Base-by-base conservation (phyloP, 2,113 vertebrate genomes). In the Phoenicopterus ruber region DNA sequence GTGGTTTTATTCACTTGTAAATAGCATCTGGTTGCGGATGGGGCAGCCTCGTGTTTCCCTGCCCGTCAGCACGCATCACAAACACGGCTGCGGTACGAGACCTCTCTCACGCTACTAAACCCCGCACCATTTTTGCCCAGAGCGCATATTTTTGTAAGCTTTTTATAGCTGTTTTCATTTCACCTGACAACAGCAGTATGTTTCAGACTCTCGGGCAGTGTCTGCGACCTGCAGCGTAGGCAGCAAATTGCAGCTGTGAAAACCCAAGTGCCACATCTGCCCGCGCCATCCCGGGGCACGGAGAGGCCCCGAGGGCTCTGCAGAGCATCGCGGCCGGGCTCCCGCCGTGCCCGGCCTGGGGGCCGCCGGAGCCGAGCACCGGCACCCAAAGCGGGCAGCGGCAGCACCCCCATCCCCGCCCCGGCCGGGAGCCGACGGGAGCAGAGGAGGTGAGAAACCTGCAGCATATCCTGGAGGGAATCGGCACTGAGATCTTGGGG, bases 271-370 rank as follows among this genome's bases (percentile, higher is more conserved):
- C 49, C 46, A 4, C 32, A 1, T 28, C 44, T 6, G 3, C 58
- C 52, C 34, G 79, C 16, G 16, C 7, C 29, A 2, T 16, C 9
- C 10, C 0, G 1, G 87, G 63, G 34, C 72, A 19, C 0, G 0
- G 65, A 3, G 31, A 3, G 7, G 34, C 9, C 38, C 49, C 1
- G 0, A 12, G 72, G n/a, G 44, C 28, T 13, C 24, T 2, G 42
- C 36, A 7, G 90, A 31, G 65, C 49, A 9, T 2, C 8, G 0
- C 71, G 22, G 63, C 47, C 4, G 2, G 25, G 67, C 29, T 46
- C 32, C 22, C 15, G 2, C 24, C 2, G 10, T 15, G 50, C 49
- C 40, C 17, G 8, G 32, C 6, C n/a, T 0, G 20, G 46, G n/a
- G 28, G 34, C 7, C 25, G 71, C 11, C 47, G 2, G 17, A 32